Evolutionary conservation across 37 sponge, comb jelly and placozoan species (phyloP), one percentile per base, ranked within the genome.

Genomic region (Tethya wilhelma): DNA sequence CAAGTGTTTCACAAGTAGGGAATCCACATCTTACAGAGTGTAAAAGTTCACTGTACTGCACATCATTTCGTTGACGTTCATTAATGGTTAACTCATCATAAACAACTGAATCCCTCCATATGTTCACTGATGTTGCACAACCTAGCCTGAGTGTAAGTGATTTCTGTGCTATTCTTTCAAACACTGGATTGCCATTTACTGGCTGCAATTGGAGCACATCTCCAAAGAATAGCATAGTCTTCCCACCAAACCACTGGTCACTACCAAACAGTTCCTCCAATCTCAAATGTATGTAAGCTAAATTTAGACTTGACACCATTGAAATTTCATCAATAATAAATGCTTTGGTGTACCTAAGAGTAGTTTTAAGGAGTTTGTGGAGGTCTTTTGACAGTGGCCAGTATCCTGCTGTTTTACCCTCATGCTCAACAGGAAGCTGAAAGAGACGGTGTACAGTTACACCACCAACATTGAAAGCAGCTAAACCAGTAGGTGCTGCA

Each of bases 261-360:
- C n/a, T n/a, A n/a, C n/a, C n/a, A n/a, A n/a, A n/a, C n/a, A n/a
- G n/a, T n/a, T n/a, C n/a, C n/a, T n/a, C n/a, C n/a, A n/a, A n/a
- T n/a, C n/a, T n/a, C n/a, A n/a, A n/a, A n/a, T n/a, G n/a, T n/a
- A n/a, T n/a, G n/a, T n/a, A n/a, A n/a, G n/a, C n/a, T n/a, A n/a
- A n/a, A n/a, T n/a, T n/a, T n/a, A n/a, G n/a, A 44, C 62, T 86
- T 46, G 79, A 82, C 1, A 86, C 60, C 88, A 92, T 87, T 42
- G 84, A 83, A 8, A 92, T 77, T 49, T 92, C 82, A 55, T 92
- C 93, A 66, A 84, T 79, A 30, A 92, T 80, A 34, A 92, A 37
- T 34, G 84, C 25, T 29, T 73, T 73, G 4, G 83, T 59, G 34
- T 64, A n/a, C 28, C 71, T 31, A 28, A 91, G 83, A 17, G 75